Evolutionary conservation across 2,797 vertebrate genomes (phyloP).

Genomic region (Parauchenoglanis ngamensis): DNA sequence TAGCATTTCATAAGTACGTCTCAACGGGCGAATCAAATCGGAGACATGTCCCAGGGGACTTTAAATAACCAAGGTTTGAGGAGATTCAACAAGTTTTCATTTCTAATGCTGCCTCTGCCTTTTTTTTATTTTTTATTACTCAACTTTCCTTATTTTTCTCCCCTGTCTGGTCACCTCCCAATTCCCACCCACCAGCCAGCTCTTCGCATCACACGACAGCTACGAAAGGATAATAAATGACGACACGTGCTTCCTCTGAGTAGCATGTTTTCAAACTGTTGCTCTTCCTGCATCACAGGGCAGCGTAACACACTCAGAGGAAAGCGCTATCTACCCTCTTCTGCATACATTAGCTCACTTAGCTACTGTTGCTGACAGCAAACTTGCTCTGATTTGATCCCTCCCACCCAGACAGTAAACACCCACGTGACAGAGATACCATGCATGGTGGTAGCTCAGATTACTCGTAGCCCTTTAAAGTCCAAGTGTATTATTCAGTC

Average conservation of each 20-base stretch:
- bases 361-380: not conserved
- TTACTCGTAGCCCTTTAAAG: not conserved
- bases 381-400: not conserved
- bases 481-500: not conserved
- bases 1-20: conserved; percentile 42
- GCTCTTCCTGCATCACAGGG: not conserved
- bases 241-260: not conserved
- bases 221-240: not conserved
- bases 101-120: conserved; percentile 32
- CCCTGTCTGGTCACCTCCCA: not conserved
- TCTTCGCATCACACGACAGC: not conserved
- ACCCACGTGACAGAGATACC: not conserved
- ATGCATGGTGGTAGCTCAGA: not conserved
- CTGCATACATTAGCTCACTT: not conserved
- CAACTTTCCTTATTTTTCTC: not conserved
- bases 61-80: conserved; percentile 59
- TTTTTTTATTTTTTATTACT: conserved; percentile 20
- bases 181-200: not conserved
- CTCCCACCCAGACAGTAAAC: not conserved
- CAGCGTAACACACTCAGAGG: not conserved
- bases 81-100: conserved; percentile 63
- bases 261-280: not conserved
- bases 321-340: not conserved
- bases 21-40: conserved; percentile 38
- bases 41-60: conserved; percentile 35